Conservation (phyloP, 37 sponge, comb jelly and placozoan species). For the Chondrosia reniformis region DNA sequence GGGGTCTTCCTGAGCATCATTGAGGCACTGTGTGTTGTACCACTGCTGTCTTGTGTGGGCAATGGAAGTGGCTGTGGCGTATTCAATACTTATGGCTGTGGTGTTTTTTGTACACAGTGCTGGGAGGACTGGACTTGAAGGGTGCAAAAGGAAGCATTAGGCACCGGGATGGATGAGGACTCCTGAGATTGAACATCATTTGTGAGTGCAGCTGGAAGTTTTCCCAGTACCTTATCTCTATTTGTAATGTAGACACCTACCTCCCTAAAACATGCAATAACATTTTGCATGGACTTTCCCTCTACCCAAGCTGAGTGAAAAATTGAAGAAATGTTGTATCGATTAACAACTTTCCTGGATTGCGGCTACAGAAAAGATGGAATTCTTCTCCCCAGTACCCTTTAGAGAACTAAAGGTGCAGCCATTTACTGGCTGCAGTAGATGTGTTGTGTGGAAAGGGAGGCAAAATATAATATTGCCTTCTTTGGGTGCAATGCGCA, state of each 20-base stretch:
- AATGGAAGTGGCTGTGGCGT: background rate
- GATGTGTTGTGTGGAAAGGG: slow-evolving; percentile 31
- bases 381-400: slow-evolving; percentile 20
- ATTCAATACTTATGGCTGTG: background rate
- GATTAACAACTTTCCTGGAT: slow-evolving; percentile 26
- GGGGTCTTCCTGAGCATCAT: too few relatives aligned
- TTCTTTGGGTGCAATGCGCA: slow-evolving; percentile 13
- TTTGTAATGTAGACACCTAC: slow-evolving; percentile 8
- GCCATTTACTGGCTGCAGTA: slow-evolving; percentile 39
- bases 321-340: background rate
- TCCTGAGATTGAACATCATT: background rate
- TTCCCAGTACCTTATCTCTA: background rate
- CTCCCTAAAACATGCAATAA: slow-evolving; percentile 21
- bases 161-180: background rate
- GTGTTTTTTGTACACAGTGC: too few relatives aligned
- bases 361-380: slow-evolving; percentile 11
- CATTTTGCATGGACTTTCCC: slow-evolving; percentile 15
- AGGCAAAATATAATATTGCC: slow-evolving; percentile 37
- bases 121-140: too few relatives aligned
- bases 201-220: background rate
- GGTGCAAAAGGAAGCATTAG: slow-evolving; percentile 7
- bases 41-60: slow-evolving; percentile 5
- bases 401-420: slow-evolving; percentile 31
- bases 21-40: too few relatives aligned
- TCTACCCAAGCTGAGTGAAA: slow-evolving; percentile 17